Evolutionary conservation across 2,888 invertebrate species (phyloP), one percentile per base, ranked within the genome.

Genomic region (Chrysolina americana): DNA sequence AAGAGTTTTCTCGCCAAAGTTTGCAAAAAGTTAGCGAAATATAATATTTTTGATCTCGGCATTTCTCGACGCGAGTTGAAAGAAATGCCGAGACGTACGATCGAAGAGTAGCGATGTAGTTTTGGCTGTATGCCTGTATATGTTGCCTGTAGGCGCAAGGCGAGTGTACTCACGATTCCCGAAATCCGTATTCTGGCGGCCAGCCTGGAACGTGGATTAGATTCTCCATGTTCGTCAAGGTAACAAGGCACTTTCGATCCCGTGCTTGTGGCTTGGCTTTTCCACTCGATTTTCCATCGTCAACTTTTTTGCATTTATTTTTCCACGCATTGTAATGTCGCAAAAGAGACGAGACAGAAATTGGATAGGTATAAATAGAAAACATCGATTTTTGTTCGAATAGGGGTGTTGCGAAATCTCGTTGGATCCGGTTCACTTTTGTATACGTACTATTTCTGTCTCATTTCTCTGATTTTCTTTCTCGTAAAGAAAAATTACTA

Each of bases 141-240:
- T 87, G 86, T 86, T 87, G 85, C 87, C 86, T 82, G 79, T 88
- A 92, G 92, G 90, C 92, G 91, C 90, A 93, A 92, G 90, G 90
- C 91, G 91, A 93, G 92, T 90, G 91, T 92, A 88, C 91, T 93
- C 91, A 91, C 92, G 89, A 92, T 94, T 82, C 95, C 95, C 81
- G 94, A 94, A 91, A 95, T 95, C 87, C 93, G 94, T 86, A 93
- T 95, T 85, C 90, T 94, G 91, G 94, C 94, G 87, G 94, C 95
- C 84, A 94, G 94, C 88, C 90, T 94, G 91, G 95, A 95, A 90
- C 91, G 93, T 85, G 94, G 94, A 84, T 91, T 94, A 89, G 94
- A 94, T 89, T 90, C 84, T 84, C 89, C 84, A 74, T 81, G 79
- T 76, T 83, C 81, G 47, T 79, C 80, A 79, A 85, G 85, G 85